Evolutionary conservation across 2,113 vertebrate genomes (phyloP), one percentile per base, ranked within the genome.

Genomic region (Cottus gobio): DNA sequence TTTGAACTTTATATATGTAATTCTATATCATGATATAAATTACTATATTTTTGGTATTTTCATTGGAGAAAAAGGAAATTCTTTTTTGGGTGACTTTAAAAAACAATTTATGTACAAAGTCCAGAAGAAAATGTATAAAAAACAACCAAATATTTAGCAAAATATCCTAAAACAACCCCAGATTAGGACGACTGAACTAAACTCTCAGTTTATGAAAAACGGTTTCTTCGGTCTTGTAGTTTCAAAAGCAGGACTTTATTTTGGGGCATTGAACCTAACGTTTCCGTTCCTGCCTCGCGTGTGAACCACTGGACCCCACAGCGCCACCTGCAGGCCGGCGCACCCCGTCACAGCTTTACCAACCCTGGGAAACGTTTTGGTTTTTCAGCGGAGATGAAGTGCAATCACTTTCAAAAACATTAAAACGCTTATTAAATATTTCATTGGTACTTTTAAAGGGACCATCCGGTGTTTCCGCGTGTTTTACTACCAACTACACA

Each of bases 241-340:
- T 44, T 44, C 46, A 44, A 3, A 15, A 44, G 42, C 42, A 20
- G 1, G 46, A 48, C 46, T 54, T 13, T 11, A 7, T 13, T 58
- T 58, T 58, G 2, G 13, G 11, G 22, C 11, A 22, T n/a, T 22
- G 12, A 22, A 37, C 20, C 7, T 13, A 62, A 22, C 6, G 20
- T 62, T 61, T 22, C 37, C 60, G 66, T 79, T 71, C 24, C 50
- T 18, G 16, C 9, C 67, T 26, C 3, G 50, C 15, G 69, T 72
- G 61, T 64, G 4, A 12, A 5, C 36, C 3, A 34, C 34, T 34
- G 34, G 3, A 13, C 39, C 75, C 73, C 52, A 62, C 65, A 68
- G 78, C 85, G 65, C 82, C 75, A n/a, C n/a, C n/a, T n/a, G n/a
- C n/a, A n/a, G n/a, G n/a, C n/a, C n/a, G n/a, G n/a, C n/a, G n/a